Evolutionary conservation across 2,797 vertebrate genomes (phyloP), one percentile per base, ranked within the genome.

Genomic region (Microtus agrestis): DNA sequence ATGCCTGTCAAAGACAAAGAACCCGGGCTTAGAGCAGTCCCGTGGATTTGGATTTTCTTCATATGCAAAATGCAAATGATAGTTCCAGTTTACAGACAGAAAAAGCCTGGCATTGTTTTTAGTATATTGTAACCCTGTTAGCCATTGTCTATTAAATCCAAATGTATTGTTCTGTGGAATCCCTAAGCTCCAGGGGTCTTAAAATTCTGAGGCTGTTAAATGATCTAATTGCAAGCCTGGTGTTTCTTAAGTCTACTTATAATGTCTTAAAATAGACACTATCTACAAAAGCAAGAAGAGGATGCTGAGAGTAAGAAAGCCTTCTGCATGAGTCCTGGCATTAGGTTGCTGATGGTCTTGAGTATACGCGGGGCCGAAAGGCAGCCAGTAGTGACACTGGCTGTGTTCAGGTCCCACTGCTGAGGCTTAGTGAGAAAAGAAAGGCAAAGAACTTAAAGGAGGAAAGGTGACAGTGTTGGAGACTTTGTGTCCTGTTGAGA

Each of bases 181-280:
- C 17, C 51, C 27, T 37, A 65, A 31, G 34, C 29, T 46, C 29
- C 1, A 10, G 43, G 8, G 8, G 43, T 14, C 74, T 91, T 93
- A 85, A 6, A 74, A 81, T 86, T 85, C 51, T 86, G 31, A 63
- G 59, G 67, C 40, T 81, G 77, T 31, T 93, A 59, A 93, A 65
- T 14, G 23, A 56, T 23, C 43, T 78, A 87, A 89, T 21, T 76
- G 43, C 5, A 71, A 56, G 54, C 3, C 17, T 76, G 74, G 37
- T 3, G 19, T 31, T 54, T 89, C 77, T 76, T 61, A 48, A 89
- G n/a, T 43, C 43, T 89, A 43, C 14, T 56, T 76, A 67, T 29
- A 63, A 71, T 84, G 48, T 48, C 77, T 89, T 92, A 51, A 92
- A 87, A 90, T 34, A 88, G 69, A 61, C 63, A 85, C 51, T 37